Base-by-base conservation (phyloP, 2,797 vertebrate genomes). In the Naso thynnoides region DNA sequence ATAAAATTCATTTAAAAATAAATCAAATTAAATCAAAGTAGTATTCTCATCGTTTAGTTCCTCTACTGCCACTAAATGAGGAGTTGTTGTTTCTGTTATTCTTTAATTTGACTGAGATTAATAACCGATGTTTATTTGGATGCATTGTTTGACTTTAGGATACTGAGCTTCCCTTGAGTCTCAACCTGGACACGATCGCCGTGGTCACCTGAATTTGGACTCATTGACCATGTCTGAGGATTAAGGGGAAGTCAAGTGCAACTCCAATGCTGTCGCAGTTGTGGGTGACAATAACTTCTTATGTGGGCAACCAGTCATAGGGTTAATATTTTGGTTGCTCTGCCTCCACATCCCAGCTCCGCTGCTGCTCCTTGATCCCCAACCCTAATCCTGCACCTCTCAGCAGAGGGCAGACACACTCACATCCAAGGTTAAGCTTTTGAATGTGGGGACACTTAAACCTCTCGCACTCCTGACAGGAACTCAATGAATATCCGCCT, bases 381-480 rank as follows among this genome's bases (percentile, higher is more conserved):
- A 65, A 52, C 53, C 65, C 60, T 86, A 89, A 88, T 88, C 83
- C 74, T 62, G 49, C 19, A 64, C 76, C 76, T 84, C 77, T 88
- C 62, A 65, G 64, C 80, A 76, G 71, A 87, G 82, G 68, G 21
- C 67, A 82, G 56, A 26, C 63, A 78, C 76, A 59, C 67, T 81
- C 66, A 60, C 29, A 70, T 61, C 56, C 81, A 89, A 85, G 84
- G 82, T 86, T 86, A 85, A 84, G 77, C 68, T 78, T 77, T 53
- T 78, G 50, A 75, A 85, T 85, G 49, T 82, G 53, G 67, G 69
- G 66, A 70, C 67, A 73, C 73, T 77, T 79, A 74, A 85, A 79
- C 81, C 80, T 67, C 66, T 73, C 18, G 53, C 2, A 49, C 74
- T 83, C 74, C 72, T 73, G 24, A 62, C 50, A 53, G 8, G 29